These are phyloP conservation scores for Champsocephalus gunnari DNA, from an alignment of 2,797 vertebrate species.

Conservation along the genomic window DNA sequence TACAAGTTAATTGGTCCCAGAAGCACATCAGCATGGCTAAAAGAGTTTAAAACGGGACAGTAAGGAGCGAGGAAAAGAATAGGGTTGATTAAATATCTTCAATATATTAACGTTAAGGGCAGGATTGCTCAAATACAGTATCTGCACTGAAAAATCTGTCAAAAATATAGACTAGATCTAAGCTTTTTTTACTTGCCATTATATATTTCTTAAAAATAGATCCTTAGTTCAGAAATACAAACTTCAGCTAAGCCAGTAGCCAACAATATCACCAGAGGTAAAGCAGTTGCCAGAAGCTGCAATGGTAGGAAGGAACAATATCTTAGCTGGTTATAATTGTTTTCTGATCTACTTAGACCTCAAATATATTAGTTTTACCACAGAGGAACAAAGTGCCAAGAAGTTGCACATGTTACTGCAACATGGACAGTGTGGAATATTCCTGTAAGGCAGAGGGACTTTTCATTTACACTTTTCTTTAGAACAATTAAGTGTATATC, in stretches of 20 bases:
- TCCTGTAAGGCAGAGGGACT: constrained; percentile 15
- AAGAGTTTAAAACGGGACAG: constrained; percentile 44
- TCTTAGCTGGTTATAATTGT: constrained; percentile 28
- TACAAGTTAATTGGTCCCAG: constrained; percentile 54
- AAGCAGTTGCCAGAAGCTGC: constrained; percentile 47
- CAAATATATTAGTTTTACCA: constrained; percentile 10
- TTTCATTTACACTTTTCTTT: neutral
- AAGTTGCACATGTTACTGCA: constrained; percentile 27
- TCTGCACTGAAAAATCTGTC: constrained; percentile 42
- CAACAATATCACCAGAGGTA: constrained; percentile 22
- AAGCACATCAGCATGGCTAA: constrained; percentile 49
- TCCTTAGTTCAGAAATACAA: constrained; percentile 39
- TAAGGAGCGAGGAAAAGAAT: neutral
- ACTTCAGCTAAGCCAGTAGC: constrained; percentile 51
- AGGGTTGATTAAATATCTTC: constrained; percentile 29
- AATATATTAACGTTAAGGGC: constrained; percentile 21
- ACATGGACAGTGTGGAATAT: neutral
- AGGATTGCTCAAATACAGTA: constrained; percentile 20
- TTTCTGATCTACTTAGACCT: constrained; percentile 11
- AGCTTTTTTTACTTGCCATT: constrained; percentile 19
- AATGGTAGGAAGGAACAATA: constrained; percentile 19
- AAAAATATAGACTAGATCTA: constrained; percentile 27
- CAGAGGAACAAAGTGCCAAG: constrained; percentile 10
- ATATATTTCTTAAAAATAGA: constrained; percentile 10
- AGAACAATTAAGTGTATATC: neutral